phyloP scores from a whole-genome alignment of 2,888 invertebrate genomes.

The Sesia apiformis region DNA sequence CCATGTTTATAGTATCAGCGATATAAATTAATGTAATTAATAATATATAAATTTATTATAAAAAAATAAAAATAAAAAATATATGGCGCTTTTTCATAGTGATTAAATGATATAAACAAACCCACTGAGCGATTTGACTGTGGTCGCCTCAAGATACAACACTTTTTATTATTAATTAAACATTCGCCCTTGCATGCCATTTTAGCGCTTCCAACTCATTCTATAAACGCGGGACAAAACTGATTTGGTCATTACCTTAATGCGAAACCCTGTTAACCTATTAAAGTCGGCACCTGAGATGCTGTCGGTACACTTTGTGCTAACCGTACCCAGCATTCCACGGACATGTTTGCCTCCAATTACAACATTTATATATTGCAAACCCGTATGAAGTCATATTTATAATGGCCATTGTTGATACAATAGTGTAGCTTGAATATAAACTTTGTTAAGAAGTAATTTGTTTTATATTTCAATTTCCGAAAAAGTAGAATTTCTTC shows the following conservation, averaged over 20 bases:
- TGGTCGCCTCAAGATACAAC: no score
- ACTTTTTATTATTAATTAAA: not conserved
- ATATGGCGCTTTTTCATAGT: no score
- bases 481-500: no score
- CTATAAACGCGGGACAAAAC: conserved; percentile 16
- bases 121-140: no score
- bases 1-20: no score
- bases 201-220: conserved; percentile 24
- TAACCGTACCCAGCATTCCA: conserved; percentile 38
- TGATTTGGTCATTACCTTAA: conserved; percentile 49
- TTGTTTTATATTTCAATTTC: no score
- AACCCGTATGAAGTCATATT: conserved; percentile 47
- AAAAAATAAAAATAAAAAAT: no score
- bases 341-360: conserved; percentile 41
- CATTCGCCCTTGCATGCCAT: conserved; percentile 16
- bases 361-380: conserved; percentile 55
- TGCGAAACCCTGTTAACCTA: conserved; percentile 51
- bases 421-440: not conserved
- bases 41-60: no score
- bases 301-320: conserved; percentile 35
- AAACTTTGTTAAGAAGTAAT: no score
- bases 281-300: conserved; percentile 52
- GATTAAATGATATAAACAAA: no score
- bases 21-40: no score
- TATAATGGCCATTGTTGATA: not conserved